Conservation (phyloP, 2,797 vertebrate genomes). For the Caiman crocodilus region DNA sequence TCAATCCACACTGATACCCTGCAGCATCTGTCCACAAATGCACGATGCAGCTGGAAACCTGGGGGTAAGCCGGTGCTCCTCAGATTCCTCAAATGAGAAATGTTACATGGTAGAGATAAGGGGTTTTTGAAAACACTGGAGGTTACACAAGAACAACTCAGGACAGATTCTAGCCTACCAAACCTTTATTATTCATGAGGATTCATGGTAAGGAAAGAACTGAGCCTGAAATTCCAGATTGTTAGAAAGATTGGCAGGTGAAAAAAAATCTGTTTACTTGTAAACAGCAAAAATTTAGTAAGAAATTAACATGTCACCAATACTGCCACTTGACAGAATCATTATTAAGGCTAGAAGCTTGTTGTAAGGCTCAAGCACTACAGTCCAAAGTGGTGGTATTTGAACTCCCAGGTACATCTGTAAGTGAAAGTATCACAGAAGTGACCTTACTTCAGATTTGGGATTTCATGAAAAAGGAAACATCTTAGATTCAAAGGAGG, state of each 20-base stretch:
- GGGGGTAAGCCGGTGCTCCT: not conserved
- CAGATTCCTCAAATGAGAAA: not conserved
- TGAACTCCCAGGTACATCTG: not conserved
- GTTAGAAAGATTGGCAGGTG: not conserved
- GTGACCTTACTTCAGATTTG: not conserved
- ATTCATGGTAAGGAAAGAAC: not conserved
- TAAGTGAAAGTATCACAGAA: not conserved
- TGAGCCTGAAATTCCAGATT: not conserved
- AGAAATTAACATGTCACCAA: not conserved
- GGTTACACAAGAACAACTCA: not conserved
- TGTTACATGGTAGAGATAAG: not conserved
- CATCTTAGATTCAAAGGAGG: not conserved
- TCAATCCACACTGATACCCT: not conserved
- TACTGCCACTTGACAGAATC: not conserved
- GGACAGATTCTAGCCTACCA: not conserved
- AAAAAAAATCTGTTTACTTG: not conserved
- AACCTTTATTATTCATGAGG: no score
- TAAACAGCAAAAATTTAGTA: not conserved
- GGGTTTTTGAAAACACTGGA: accelerated
- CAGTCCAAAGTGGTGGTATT: not conserved
- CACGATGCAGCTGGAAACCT: not conserved
- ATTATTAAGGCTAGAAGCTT: not conserved
- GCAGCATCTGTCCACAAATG: not conserved
- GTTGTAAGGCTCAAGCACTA: not conserved
- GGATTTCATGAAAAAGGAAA: not conserved